Evolutionary conservation across 1,140 invertebrate species (phyloP).

Genomic region (Aethina tumida): DNA sequence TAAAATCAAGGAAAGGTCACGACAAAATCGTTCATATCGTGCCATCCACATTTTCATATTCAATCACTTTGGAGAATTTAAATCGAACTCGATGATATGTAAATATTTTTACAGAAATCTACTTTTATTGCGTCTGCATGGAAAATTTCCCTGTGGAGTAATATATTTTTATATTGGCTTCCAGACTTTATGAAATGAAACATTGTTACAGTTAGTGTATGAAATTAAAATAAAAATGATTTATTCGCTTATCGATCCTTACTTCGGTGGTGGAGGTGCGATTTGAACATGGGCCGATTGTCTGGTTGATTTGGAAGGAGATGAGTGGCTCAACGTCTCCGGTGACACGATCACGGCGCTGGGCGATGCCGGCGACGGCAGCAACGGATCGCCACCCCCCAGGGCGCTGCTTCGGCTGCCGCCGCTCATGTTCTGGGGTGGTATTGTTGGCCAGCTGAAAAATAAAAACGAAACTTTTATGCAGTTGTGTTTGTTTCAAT

Average conservation of each 20-base stretch:
- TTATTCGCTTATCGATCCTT: constrained; percentile 7
- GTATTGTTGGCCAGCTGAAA: constrained; percentile 46
- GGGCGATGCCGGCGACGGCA: constrained; percentile 60
- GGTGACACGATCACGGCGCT: constrained; percentile 64
- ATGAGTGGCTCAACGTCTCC: constrained; percentile 54
- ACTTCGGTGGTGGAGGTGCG: constrained; percentile 15
- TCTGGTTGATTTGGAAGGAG: constrained; percentile 30
- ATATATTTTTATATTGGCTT: too few relatives aligned
- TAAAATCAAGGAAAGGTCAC: too few relatives aligned
- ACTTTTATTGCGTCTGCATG: too few relatives aligned
- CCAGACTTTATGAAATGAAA: too few relatives aligned
- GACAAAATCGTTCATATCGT: too few relatives aligned
- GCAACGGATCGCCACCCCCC: constrained; percentile 28
- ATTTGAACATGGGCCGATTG: constrained; percentile 26
- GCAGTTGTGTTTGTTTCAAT: too few relatives aligned
- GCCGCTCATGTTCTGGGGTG: constrained; percentile 47
- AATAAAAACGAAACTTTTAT: constrained; percentile 14
- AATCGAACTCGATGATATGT: too few relatives aligned
- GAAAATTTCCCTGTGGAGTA: too few relatives aligned
- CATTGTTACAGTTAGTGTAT: too few relatives aligned
- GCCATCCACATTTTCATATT: too few relatives aligned
- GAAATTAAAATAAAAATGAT: not conserved
- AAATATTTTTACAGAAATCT: too few relatives aligned
- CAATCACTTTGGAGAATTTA: too few relatives aligned
- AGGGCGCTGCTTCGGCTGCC: constrained; percentile 40